Base-by-base conservation (phyloP, 2,888 invertebrate species). In the Apotomis turbidana region DNA sequence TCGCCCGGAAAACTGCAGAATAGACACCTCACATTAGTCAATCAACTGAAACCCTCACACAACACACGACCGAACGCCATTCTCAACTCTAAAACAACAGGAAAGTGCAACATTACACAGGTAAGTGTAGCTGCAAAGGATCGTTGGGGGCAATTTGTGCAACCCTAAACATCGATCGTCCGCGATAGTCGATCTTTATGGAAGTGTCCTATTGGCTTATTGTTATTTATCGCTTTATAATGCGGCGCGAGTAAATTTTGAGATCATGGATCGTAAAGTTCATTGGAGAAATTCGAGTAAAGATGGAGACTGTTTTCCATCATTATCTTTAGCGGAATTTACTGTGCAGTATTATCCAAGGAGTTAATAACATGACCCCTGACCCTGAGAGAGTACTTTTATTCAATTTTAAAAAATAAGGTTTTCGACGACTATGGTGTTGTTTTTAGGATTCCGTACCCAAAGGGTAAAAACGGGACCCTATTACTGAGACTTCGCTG, bases 11-110 rank as follows among this genome's bases (percentile, higher is more conserved):
- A 75, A 63, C 55, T 62, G 61, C 57, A 58, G 74, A 75, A 71
- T 70, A 67, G 76, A 74, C 71, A 62, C 49, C 68, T 70, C 68
- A 68, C 77, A 74, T 77, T 76, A 77, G 74, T 79, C 78, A 76
- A 77, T 75, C 77, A 74, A 70, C 72, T 71, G 51, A 55, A 44
- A 58, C 44, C n/a, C 58, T 52, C 58, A 61, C 15, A 54, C 36
- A 13, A n/a, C 61, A 51, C 44, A 4, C 5, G 0, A 5, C 36
- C 5, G 9, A 46, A 46, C 12, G 10, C 36, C 3, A 63, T 54
- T 46, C 59, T 63, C 12, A 72, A 63, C 72, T 59, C 10, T 63
- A 58, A 36, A 12, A n/a, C 27, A 10, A 36, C 5, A 44, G 8
- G 27, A 58, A 13, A 72, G 41, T 41, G 41, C 27, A 46, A n/a